Evolutionary conservation across 2,888 invertebrate genomes (phyloP), one percentile per base, ranked within the genome.

Genomic region (Apomyelois bistriatella): DNA sequence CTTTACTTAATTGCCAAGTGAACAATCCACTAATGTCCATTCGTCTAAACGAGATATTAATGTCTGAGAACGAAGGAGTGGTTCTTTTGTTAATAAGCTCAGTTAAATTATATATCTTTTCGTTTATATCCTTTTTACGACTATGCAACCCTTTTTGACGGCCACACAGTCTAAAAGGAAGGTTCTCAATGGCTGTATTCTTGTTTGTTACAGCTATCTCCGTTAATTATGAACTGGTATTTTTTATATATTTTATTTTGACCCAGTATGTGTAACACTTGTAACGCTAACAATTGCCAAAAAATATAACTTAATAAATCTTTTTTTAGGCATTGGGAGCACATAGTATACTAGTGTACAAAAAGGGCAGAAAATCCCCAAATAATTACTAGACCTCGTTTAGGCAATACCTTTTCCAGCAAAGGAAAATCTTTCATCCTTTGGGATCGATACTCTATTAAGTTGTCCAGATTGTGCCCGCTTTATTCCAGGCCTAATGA

Each of bases 1-100:
- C 43, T 43, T 15, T 9, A 13, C 30, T 43, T 30, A 15, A 43
- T 43, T 43, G 43, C 43, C 30, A 12, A 43, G 10, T 30, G 43
- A 43, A 28, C 43, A 43, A 43, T 43, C 10, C 43, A 30, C 43
- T 43, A 43, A 43, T 30, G 30, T 9, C 13, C 9, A 30, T 43
- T 30, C 22, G 8, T 8, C 30, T 30, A 8, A 43, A 43, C 13
- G 43, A 43, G 30, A 43, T 12, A 43, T 43, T 43, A 43, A 43
- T 30, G 7, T 32, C 32, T 32, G 32, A 9, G 32, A 32, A 22
- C 22, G 9, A 32, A 6, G 32, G 32, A 32, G 7, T 32, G 7
- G 32, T 32, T 32, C 32, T 32, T 32, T 32, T 32, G 32, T 9
- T 10, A 32, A 3, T 32, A 1, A 32, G 7, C 32, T 32, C 7